Evolutionary conservation across 2,113 vertebrate species (phyloP).

Genomic region (Catharus minimus): DNA sequence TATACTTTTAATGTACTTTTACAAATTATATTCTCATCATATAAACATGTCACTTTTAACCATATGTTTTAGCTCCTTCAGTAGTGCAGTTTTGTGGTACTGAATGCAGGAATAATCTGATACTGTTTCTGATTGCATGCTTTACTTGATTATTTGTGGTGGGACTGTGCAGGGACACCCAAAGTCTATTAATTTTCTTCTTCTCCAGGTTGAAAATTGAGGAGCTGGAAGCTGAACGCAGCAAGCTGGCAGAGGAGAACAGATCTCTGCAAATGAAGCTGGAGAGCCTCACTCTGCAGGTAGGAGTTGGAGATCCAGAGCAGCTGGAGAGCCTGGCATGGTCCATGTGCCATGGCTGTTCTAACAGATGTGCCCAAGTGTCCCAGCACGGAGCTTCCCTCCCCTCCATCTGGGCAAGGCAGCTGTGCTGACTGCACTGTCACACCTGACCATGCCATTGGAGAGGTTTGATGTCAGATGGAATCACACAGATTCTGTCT

Average conservation of each 20-base stretch:
- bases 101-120: neutral
- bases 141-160: neutral
- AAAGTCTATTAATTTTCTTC: neutral
- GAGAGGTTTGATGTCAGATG: neutral
- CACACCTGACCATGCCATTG: rapidly evolving
- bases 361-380: neutral
- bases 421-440: neutral
- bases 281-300: conserved; percentile 88
- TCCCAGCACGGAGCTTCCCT: rapidly evolving
- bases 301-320: conserved; percentile 27
- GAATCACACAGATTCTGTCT: neutral
- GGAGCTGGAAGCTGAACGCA: conserved; percentile 87
- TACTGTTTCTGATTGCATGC: neutral
- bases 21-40: neutral
- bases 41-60: neutral
- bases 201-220: conserved; percentile 88
- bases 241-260: conserved; percentile 86
- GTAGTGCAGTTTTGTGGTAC: neutral
- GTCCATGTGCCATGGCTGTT: rapidly evolving
- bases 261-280: conserved; percentile 84
- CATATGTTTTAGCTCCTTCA: neutral
- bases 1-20: neutral
- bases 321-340: neutral
- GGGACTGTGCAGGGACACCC: neutral
- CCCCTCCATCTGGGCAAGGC: neutral